Percentiles rank a stretch among this genome's conserved stretches.
Conservation (phyloP, 1,140 invertebrate species). For the Drosophila nigromelanica region DNA sequence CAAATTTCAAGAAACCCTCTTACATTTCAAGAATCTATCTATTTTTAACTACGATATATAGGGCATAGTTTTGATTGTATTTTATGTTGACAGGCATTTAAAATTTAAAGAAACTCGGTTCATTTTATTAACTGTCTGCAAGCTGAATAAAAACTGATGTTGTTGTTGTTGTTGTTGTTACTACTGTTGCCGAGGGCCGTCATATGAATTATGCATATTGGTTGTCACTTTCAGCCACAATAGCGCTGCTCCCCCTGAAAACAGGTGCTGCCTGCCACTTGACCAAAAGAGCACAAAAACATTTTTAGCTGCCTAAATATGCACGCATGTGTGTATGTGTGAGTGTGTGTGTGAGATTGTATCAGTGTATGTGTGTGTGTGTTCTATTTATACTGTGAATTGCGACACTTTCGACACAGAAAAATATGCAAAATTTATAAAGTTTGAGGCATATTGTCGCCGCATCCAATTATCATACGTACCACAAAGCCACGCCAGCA, state of each 20-base stretch:
- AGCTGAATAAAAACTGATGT: slow-evolving; percentile 58
- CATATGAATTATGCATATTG: slow-evolving; percentile 75
- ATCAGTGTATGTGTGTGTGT: slow-evolving; percentile 15
- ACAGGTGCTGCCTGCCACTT: slow-evolving; percentile 4
- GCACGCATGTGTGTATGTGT: neutral
- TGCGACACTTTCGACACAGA: slow-evolving; percentile 31
- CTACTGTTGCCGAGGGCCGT: slow-evolving; percentile 30
- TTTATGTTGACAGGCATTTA: slow-evolving; percentile 34
- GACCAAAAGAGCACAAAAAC: slow-evolving; percentile 15
- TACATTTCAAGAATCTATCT: too few relatives aligned
- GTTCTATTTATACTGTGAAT: slow-evolving; percentile 16
- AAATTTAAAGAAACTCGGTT: slow-evolving; percentile 36
- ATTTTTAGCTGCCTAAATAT: slow-evolving; percentile 17
- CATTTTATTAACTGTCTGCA: slow-evolving; percentile 21
- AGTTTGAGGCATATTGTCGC: slow-evolving; percentile 40
- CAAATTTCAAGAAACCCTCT: too few relatives aligned
- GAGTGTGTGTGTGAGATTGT: neutral
- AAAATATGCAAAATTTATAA: slow-evolving; percentile 19
- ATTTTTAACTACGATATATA: too few relatives aligned
- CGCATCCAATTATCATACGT: slow-evolving; percentile 42
- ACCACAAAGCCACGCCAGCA: slow-evolving; percentile 35
- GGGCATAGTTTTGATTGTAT: neutral
- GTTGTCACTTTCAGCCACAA: slow-evolving; percentile 55
- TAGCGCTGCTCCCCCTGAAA: neutral
- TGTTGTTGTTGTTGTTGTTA: slow-evolving; percentile 5